These are phyloP conservation scores for Helicoverpa armigera DNA, from an alignment of 1,140 invertebrate genomes.

Conservation along the genomic window DNA sequence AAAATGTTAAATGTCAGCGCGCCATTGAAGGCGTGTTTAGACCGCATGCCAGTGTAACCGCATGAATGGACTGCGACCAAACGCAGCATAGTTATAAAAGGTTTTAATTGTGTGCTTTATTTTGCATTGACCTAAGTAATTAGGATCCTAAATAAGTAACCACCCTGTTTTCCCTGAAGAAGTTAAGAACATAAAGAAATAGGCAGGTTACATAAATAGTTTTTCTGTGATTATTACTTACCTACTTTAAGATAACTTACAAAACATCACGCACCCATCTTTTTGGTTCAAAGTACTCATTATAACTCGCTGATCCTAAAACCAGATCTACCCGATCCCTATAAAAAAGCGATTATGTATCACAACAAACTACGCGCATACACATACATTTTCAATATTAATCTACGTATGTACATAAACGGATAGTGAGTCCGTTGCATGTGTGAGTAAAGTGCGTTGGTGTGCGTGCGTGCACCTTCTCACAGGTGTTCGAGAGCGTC, in stretches of 20 bases:
- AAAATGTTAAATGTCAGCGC: background rate
- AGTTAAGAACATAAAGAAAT: too few relatives aligned
- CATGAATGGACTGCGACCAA: constrained; percentile 8
- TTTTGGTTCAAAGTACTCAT: background rate
- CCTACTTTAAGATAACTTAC: too few relatives aligned
- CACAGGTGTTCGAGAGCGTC: constrained; percentile 69
- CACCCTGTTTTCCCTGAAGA: too few relatives aligned
- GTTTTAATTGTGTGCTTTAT: background rate
- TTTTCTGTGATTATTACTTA: too few relatives aligned
- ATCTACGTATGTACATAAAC: background rate
- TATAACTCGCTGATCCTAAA: background rate
- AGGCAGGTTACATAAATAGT: too few relatives aligned
- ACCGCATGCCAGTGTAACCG: background rate
- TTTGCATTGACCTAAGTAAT: background rate
- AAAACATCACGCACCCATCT: too few relatives aligned
- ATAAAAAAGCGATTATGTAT: constrained; percentile 34
- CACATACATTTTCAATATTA: background rate
- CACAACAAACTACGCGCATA: constrained; percentile 28
- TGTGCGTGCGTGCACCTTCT: background rate
- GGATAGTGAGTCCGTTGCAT: background rate
- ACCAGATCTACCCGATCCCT: background rate
- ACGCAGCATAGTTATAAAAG: background rate
- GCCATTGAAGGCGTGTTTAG: constrained; percentile 2
- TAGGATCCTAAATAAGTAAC: too few relatives aligned
- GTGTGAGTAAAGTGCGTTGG: background rate